Evolutionary conservation across 1,140 invertebrate genomes (phyloP), one percentile per base, ranked within the genome.

Genomic region (Brachionus paranguensis): DNA sequence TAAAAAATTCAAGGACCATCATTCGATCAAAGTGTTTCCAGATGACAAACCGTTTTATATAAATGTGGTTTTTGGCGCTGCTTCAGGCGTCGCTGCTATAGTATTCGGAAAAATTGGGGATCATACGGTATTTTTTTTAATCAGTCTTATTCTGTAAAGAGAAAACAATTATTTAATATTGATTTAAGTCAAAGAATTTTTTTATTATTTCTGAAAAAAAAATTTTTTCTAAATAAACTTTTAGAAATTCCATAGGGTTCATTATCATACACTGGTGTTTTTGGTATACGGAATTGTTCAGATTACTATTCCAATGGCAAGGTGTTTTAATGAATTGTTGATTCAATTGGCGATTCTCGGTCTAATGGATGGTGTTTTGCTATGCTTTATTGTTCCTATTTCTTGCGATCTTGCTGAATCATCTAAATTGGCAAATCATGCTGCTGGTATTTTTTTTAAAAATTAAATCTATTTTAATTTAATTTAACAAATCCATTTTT

Each of bases 311-410:
- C 78, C 78, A 7, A 37, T 37, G 27, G 78, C 78, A 20, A 43
- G 12, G 37, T 45, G 20, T 14, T 81, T 81, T 45, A 45, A 17
- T 64, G 41, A 14, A 12, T 17, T 81, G 11, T 45, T 81, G n/a
- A 27, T 60, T 10, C 78, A 45, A 68, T 10, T 64, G 53, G 17
- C 50, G 0, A 60, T 81, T 11, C n/a, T 81, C 8, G 78, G 78
- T 27, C 33, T 68, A 41, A 64, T 81, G 53, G 78, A 81, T 68
- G 78, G 78, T 24, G 78, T 81, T 37, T 43, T 81, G 24, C 14
- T 81, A 12, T 81, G 78, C 41, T 81, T 81, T 17, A 81, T 81
- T 33, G 78, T 81, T 12, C 50, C 78, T 10, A 81, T 81, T 45
- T 60, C 78, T 6, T 81, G 17, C 33, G 78, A 81, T 81, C 27